Evolutionary conservation across 1,140 invertebrate genomes (phyloP).

Genomic region (Pachypeltis micranthus): DNA sequence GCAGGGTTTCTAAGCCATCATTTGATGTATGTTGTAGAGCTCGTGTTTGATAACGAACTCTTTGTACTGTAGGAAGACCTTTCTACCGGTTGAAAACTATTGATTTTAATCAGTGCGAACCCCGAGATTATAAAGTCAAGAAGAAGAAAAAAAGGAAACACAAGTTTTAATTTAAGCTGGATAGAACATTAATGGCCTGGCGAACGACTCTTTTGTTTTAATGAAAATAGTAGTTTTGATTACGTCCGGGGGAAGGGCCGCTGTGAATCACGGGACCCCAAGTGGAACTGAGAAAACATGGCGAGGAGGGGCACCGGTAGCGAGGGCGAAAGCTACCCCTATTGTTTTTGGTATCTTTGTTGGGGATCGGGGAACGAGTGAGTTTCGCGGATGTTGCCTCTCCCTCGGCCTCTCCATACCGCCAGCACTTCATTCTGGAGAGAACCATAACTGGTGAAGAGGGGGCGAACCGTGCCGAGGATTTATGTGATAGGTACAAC

Average conservation of each 20-base stretch:
- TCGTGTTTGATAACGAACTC: too few species aligned
- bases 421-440: not conserved
- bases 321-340: not conserved
- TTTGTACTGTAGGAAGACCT: too few species aligned
- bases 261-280: not conserved
- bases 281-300: too few species aligned
- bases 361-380: not conserved
- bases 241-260: conserved; percentile 1
- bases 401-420: not conserved
- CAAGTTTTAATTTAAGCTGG: conserved; percentile 8
- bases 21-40: too few species aligned
- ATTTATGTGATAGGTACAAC: conserved; percentile 8
- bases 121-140: too few species aligned
- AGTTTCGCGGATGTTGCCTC: not conserved
- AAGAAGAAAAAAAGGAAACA: not conserved
- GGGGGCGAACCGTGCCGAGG: not conserved
- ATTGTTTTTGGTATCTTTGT: conserved; percentile 6
- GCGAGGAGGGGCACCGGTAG: too few species aligned
- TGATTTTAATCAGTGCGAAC: too few species aligned
- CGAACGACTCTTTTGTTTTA: conserved; percentile 4
- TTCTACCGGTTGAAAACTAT: too few species aligned
- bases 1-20: too few species aligned
- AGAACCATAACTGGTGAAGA: not conserved
- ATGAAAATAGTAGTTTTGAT: conserved; percentile 10
- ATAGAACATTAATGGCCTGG: conserved; percentile 6